These are phyloP conservation scores for Metallyticus violacea DNA, from an alignment of 2,888 invertebrate species.

Conservation along the genomic window DNA sequence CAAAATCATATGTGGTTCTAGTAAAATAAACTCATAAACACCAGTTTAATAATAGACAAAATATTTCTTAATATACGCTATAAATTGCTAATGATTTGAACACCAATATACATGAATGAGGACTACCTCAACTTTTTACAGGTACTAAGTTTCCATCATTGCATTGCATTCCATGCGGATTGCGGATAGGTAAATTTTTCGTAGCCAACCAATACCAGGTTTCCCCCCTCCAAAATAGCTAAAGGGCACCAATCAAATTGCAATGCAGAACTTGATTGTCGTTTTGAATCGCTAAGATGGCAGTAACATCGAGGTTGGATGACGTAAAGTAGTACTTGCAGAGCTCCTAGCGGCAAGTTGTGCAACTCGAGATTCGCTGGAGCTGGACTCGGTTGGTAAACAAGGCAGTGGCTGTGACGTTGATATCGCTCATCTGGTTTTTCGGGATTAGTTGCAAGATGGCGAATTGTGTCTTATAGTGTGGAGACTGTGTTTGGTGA, in stretches of 20 bases:
- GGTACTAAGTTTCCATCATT: neutral
- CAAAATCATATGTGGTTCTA: neutral
- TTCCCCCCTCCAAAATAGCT: neutral
- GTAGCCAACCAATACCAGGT: neutral
- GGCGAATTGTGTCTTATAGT: slow-evolving; percentile 15
- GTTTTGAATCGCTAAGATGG: neutral
- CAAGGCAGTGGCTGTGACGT: neutral
- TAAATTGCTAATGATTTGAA: neutral
- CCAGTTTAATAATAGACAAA: too few species aligned
- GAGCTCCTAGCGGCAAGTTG: neutral
- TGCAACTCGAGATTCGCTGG: neutral
- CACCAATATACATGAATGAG: neutral
- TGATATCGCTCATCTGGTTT: neutral
- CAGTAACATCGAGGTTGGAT: neutral
- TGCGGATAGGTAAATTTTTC: neutral
- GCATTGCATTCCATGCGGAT: neutral
- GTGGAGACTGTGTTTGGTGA: slow-evolving; percentile 9
- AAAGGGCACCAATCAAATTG: neutral
- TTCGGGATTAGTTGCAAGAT: slow-evolving; percentile 14
- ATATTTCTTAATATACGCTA: too few species aligned
- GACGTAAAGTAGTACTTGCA: neutral
- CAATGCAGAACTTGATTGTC: neutral
- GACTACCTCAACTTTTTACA: neutral
- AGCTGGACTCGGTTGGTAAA: neutral
- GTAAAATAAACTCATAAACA: neutral